Evolutionary conservation across 2,113 vertebrate species (phyloP).

Genomic region (Tautogolabrus adspersus): DNA sequence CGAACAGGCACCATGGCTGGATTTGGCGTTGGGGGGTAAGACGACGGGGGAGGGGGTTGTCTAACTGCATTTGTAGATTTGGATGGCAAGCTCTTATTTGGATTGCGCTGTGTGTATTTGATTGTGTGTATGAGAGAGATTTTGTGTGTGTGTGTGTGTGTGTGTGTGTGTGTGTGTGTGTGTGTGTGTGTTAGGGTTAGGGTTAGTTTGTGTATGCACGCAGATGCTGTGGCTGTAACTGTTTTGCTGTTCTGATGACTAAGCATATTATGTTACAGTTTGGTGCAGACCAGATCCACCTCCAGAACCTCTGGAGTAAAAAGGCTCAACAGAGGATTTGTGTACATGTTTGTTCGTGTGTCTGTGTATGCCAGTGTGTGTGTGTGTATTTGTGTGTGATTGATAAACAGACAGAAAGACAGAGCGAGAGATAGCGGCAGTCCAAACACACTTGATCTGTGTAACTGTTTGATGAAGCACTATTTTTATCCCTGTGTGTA

Average conservation of each 20-base stretch:
- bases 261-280: conserved; percentile 52
- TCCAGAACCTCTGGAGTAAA: conserved; percentile 49
- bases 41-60: conserved; percentile 40
- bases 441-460: conserved; percentile 9
- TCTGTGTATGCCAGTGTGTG: conserved; percentile 17
- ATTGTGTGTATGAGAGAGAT: conserved; percentile 5
- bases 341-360: background rate
- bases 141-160: conserved; percentile 1
- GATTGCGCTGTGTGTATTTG: conserved; percentile 5
- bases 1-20: conserved; percentile 50
- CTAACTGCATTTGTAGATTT: conserved; percentile 52
- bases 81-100: conserved; percentile 28
- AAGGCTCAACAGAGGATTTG: conserved; percentile 49
- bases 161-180: conserved; percentile 6
- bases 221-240: conserved; percentile 10
- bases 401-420: background rate
- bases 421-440: conserved; percentile 2
- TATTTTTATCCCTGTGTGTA: background rate
- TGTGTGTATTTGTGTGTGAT: background rate
- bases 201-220: background rate
- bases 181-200: background rate
- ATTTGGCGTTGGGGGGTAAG: conserved; percentile 40
- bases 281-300: conserved; percentile 16
- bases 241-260: conserved; percentile 50
- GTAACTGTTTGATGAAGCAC: background rate